These are phyloP conservation scores for Apoderus coryli DNA, from an alignment of 2,888 invertebrate genomes.

Conservation along the genomic window DNA sequence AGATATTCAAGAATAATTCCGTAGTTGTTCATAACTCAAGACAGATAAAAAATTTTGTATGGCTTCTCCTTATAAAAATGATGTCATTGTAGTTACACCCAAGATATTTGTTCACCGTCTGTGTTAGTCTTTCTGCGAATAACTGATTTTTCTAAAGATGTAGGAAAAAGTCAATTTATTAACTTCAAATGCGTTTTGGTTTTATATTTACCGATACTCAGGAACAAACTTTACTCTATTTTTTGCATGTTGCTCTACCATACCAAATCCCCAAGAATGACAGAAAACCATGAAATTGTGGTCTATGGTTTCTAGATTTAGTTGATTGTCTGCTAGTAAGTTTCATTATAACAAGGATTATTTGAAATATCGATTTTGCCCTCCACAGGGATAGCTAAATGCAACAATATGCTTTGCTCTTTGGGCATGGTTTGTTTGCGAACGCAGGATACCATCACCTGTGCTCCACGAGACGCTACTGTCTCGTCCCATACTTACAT, in stretches of 20 bases:
- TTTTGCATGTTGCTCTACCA: conserved; percentile 6
- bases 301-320: conserved; percentile 5
- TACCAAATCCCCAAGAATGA: conserved; percentile 4
- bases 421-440: conserved; percentile 1
- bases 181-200: too few relatives aligned
- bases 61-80: conserved; percentile 1
- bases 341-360: conserved; percentile 8
- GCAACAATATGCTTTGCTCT: conserved; percentile 9
- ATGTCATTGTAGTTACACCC: background rate
- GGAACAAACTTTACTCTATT: conserved; percentile 5
- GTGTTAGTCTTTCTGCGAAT: background rate
- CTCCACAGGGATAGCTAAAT: conserved; percentile 7
- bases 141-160: conserved; percentile 3
- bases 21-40: too few relatives aligned
- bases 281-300: conserved; percentile 4
- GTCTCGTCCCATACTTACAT: conserved; percentile 8
- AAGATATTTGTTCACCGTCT: conserved; percentile 3
- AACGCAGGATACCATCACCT: conserved; percentile 1
- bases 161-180: too few relatives aligned
- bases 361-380: conserved; percentile 7
- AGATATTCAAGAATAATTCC: too few relatives aligned
- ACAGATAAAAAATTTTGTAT: too few relatives aligned
- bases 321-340: conserved; percentile 5
- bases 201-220: conserved; percentile 6
- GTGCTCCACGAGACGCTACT: conserved; percentile 6